Evolutionary conservation across 1,140 invertebrate species (phyloP), one percentile per base, ranked within the genome.

Genomic region (Tigriopus japonicus): DNA sequence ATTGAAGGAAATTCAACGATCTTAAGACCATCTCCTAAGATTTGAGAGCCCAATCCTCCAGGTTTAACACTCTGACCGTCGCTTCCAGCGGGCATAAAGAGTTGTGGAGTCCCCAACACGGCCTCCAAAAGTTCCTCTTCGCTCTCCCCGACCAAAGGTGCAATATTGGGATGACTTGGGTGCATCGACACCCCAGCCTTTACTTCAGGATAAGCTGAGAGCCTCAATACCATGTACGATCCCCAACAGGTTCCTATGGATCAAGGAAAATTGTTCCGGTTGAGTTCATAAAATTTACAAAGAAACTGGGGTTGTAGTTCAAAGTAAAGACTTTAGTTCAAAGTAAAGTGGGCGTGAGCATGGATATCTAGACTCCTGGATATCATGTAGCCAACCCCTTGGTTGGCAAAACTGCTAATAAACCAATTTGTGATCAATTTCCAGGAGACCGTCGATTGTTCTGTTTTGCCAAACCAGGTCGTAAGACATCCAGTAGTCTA

Each of bases 231-330:
- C 19, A 35, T n/a, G 23, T 54, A 54, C 2, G 19, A 23, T 3
- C 52, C 52, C 52, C 52, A 54, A 24, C 52, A 54, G n/a, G 52
- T 54, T 54, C 52, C 52, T 54, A 24, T 3, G 9, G 9, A 35
- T 35, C 9, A 35, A 35, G 9, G 28, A 35, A 9, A 35, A n/a
- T n/a, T n/a, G n/a, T n/a, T n/a, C 28, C 28, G 28, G 28, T 5
- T 35, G 28, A 35, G 28, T 35, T 35, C n/a, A n/a, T n/a, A n/a
- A n/a, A n/a, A n/a, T n/a, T n/a, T n/a, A n/a, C n/a, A n/a, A n/a
- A n/a, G n/a, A n/a, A n/a, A n/a, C n/a, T n/a, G n/a, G n/a, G n/a
- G n/a, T n/a, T n/a, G n/a, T n/a, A n/a, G n/a, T n/a, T n/a, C n/a
- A n/a, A n/a, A n/a, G n/a, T n/a, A n/a, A n/a, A n/a, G n/a, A n/a